Evolutionary conservation across 2,113 vertebrate species (phyloP).

Genomic region (Regulus satrapa): DNA sequence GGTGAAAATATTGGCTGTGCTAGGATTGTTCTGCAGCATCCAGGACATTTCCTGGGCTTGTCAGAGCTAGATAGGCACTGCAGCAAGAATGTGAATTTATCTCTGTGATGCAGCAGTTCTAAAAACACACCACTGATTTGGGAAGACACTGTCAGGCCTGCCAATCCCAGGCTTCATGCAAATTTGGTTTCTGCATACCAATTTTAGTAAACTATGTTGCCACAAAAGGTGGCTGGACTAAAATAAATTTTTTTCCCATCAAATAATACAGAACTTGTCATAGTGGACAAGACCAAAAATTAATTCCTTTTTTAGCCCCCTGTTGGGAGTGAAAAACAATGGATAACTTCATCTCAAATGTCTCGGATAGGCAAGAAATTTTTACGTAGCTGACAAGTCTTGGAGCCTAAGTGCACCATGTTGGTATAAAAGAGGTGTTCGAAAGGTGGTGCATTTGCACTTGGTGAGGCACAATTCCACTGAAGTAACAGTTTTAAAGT

Average conservation of each 20-base stretch:
- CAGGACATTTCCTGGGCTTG: constrained; percentile 7
- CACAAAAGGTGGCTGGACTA: background rate
- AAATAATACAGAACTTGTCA: background rate
- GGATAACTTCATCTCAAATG: background rate
- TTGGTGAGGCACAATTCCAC: background rate
- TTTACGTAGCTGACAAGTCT: background rate
- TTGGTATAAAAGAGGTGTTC: background rate
- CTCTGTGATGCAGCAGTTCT: background rate
- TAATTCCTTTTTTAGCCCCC: background rate
- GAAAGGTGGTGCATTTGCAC: background rate
- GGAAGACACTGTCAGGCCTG: background rate
- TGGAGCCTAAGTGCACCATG: background rate
- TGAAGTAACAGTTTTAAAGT: background rate
- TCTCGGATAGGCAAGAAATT: background rate
- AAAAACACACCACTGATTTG: background rate
- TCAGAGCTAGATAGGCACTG: background rate
- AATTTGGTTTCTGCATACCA: background rate
- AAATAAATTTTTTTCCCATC: background rate
- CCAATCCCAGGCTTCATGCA: background rate
- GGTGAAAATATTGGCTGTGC: background rate
- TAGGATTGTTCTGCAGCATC: background rate
- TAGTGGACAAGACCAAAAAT: background rate
- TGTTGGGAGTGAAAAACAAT: background rate
- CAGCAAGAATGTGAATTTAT: background rate
- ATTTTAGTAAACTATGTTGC: background rate